These are phyloP conservation scores for Melinopterus prodromus DNA, from an alignment of 2,888 invertebrate species.

Conservation along the genomic window DNA sequence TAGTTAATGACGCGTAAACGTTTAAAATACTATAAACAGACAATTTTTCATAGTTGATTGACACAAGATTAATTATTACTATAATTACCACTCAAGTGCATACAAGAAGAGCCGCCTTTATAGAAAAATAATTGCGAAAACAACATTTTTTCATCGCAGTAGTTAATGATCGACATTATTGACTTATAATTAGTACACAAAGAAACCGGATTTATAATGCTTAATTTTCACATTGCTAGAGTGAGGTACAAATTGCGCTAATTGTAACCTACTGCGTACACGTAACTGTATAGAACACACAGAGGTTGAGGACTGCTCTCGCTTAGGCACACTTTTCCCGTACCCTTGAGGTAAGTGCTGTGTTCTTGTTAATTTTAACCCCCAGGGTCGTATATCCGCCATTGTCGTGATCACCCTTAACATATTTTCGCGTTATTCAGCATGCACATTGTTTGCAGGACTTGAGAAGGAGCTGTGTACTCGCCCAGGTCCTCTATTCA, in stretches of 20 bases:
- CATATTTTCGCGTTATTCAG: slow-evolving; percentile 47
- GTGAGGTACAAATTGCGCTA: background rate
- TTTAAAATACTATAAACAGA: background rate
- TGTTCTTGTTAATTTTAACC: slow-evolving; percentile 49
- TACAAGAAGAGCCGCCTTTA: background rate
- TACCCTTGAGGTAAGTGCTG: slow-evolving; percentile 30
- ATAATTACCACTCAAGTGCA: background rate
- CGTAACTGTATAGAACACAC: background rate
- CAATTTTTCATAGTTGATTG: background rate
- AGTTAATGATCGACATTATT: background rate
- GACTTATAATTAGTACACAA: background rate
- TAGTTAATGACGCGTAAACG: background rate
- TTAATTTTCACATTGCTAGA: background rate
- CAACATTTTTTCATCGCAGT: background rate
- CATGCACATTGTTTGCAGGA: slow-evolving; percentile 45
- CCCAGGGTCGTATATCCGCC: slow-evolving; percentile 44
- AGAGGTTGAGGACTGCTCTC: background rate
- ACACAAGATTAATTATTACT: background rate
- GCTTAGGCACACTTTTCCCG: slow-evolving; percentile 20
- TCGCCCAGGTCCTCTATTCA: background rate
- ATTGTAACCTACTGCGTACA: background rate
- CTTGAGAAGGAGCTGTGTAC: slow-evolving; percentile 27
- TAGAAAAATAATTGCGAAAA: background rate
- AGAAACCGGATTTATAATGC: background rate
- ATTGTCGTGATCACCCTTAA: slow-evolving; percentile 50